phyloP scores from a whole-genome alignment of 2,888 invertebrate genomes.

The Drepana falcataria region DNA sequence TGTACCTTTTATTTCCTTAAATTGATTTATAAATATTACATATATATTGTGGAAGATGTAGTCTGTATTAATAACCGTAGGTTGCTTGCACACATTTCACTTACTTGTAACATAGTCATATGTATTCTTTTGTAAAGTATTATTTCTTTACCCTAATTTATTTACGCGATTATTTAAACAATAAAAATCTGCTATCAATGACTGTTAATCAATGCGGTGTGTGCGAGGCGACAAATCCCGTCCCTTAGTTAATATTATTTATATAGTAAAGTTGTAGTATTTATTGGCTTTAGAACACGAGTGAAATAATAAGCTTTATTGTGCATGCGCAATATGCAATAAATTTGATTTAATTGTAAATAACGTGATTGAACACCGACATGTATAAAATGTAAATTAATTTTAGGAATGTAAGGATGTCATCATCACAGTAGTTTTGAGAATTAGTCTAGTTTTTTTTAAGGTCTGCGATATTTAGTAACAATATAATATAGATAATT shows the following conservation, averaged over 20 bases:
- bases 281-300: slow-evolving; percentile 6
- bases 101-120: background rate
- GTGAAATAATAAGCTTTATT: slow-evolving; percentile 18
- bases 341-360: slow-evolving; percentile 25
- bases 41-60: background rate
- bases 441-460: background rate
- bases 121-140: slow-evolving; percentile 1
- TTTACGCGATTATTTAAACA: background rate
- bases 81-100: background rate
- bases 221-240: slow-evolving; percentile 23
- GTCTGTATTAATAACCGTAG: background rate
- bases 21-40: background rate
- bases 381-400: slow-evolving; percentile 32
- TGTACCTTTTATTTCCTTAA: slow-evolving; percentile 2
- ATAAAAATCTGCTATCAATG: background rate
- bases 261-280: slow-evolving; percentile 14
- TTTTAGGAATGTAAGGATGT: slow-evolving; percentile 5
- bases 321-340: slow-evolving; percentile 31
- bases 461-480: too few species aligned
- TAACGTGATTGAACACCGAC: slow-evolving; percentile 22
- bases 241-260: slow-evolving; percentile 14
- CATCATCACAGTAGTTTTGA: background rate
- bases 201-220: slow-evolving; percentile 8
- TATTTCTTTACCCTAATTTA: background rate
- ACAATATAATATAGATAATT: too few species aligned